Base-by-base conservation (phyloP, 2,888 invertebrate species). In the Pecten maximus region DNA sequence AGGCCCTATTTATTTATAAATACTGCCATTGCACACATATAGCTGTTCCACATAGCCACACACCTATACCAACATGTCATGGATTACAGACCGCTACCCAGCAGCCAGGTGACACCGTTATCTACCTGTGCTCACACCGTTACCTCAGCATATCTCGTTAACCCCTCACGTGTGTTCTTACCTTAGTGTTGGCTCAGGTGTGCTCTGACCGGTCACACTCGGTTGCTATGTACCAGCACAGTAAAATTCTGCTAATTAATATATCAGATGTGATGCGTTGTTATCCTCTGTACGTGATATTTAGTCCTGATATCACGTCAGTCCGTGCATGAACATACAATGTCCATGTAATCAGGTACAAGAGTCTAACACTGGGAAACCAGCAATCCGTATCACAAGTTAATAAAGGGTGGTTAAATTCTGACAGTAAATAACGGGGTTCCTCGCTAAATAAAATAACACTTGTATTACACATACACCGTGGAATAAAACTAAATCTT, bases 1-100 rank as follows among this genome's bases (percentile, higher is more conserved):
- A 74, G 74, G 74, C 74, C 74, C 74, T 74, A 74, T 74, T 74
- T 74, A 74, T 74, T 74, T 74, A 74, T 74, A 74, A 74, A 74
- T 35, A 74, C 74, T 74, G 74, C 35, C 74, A 74, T 28, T 74
- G 74, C 74, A 74, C 74, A 74, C 60, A 60, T 60, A 60, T 60
- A 60, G 60, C 74, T 74, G 74, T 74, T 74, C 74, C 74, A 74
- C 74, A 74, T 74, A 74, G 74, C 74, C 74, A 74, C 74, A 74
- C 74, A 74, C 74, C 35, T 74, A 74, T 74, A 74, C 74, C 10
- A 35, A 74, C 74, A 35, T 54, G 54, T 54, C 54, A 54, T 35
- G 74, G 74, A 74, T 74, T 74, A 74, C 74, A 74, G 74, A 28
- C 74, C 35, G 74, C 74, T 74, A 74, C 74, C 74, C 74, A 74